A percentile compares a stretch with the other conserved stretches of the same genome.
These are phyloP conservation scores for Monochamus saltuarius DNA, from an alignment of 1,140 invertebrate genomes.

Conservation along the genomic window DNA sequence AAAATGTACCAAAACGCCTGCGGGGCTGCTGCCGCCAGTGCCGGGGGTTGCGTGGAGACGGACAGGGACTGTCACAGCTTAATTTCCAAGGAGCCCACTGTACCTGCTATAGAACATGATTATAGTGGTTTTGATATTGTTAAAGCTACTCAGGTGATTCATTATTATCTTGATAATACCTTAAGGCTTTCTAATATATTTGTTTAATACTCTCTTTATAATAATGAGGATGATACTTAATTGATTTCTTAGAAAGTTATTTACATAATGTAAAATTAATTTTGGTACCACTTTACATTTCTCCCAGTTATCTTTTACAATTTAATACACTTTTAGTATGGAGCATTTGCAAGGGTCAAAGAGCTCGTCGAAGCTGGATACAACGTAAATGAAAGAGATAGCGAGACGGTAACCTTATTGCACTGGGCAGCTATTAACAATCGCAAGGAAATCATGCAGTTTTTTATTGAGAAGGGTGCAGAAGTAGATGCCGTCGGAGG, in stretches of 20 bases:
- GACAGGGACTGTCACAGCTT: slow-evolving; percentile 56
- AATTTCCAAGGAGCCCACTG: slow-evolving; percentile 59
- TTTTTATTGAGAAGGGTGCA: slow-evolving; percentile 73
- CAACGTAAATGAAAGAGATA: slow-evolving; percentile 87
- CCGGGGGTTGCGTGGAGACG: slow-evolving; percentile 54
- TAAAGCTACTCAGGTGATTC: slow-evolving; percentile 81
- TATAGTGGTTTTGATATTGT: slow-evolving; percentile 89
- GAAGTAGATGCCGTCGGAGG: slow-evolving; percentile 93
- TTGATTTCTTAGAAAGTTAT: background rate
- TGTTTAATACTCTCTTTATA: background rate
- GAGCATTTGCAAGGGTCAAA: slow-evolving; percentile 77
- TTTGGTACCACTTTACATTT: background rate
- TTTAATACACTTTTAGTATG: slow-evolving; percentile 80
- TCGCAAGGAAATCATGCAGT: slow-evolving; percentile 84
- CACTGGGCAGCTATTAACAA: slow-evolving; percentile 99
- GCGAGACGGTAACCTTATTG: slow-evolving; percentile 91
- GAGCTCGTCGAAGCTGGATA: slow-evolving; percentile 86
- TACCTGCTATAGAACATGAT: slow-evolving; percentile 66
- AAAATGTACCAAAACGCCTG: slow-evolving; percentile 67
- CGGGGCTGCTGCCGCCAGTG: slow-evolving; percentile 60
- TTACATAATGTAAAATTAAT: background rate
- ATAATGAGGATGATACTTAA: background rate
- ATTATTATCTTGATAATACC: slow-evolving; percentile 1
- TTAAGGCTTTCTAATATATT: background rate
- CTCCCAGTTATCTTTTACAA: no score